Percentiles rank a stretch among this genome's conserved stretches.
Conservation (phyloP, 2,797 vertebrate genomes). For the Dermochelys coriacea region DNA sequence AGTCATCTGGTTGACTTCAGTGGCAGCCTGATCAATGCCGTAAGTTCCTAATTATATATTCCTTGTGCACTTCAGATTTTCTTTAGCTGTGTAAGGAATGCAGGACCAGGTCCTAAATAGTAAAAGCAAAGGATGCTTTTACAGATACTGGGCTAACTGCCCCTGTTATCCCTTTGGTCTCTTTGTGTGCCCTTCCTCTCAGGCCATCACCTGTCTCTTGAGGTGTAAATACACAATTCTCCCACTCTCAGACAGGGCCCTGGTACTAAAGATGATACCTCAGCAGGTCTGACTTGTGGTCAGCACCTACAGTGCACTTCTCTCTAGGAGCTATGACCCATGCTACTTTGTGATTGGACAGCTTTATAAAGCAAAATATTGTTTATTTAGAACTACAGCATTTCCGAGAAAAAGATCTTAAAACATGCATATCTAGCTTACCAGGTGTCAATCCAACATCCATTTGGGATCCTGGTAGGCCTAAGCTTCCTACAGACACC, state of each 20-base stretch:
- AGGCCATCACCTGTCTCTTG: neutral
- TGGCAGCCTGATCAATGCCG: neutral
- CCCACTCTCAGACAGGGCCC: neutral
- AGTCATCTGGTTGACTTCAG: neutral
- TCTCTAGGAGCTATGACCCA: neutral
- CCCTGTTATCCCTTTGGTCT: neutral
- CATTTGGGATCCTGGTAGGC: rapidly evolving
- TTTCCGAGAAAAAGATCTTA: neutral
- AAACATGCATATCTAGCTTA: rapidly evolving
- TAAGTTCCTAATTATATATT: neutral
- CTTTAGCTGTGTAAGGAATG: neutral
- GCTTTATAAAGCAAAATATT: neutral
- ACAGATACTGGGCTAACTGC: neutral
- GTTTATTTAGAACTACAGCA: neutral
- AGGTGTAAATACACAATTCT: neutral
- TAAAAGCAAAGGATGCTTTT: neutral
- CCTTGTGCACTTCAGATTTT: neutral
- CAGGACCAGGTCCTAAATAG: neutral
- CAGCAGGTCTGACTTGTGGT: rapidly evolving
- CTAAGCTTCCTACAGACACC: neutral
- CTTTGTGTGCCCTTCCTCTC: neutral
- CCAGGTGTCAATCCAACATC: neutral
- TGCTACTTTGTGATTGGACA: neutral
- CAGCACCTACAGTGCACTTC: neutral
- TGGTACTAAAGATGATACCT: neutral